Conservation (phyloP, 2,797 vertebrate species). For the Sebastes diploproa region DNA sequence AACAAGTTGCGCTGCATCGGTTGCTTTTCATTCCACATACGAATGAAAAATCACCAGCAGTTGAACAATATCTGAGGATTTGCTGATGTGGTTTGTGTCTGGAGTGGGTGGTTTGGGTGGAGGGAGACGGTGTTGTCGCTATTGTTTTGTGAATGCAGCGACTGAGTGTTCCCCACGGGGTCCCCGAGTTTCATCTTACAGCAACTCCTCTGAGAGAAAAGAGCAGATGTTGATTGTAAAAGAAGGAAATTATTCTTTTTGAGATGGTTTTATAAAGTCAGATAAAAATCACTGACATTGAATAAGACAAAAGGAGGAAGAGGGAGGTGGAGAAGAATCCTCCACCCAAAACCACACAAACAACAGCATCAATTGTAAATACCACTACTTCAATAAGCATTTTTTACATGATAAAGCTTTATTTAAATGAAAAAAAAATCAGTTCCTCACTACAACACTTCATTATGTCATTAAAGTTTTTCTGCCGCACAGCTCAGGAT, state of each 20-base stretch:
- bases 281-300: background rate
- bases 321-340: background rate
- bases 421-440: background rate
- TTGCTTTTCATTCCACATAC: slow-evolving; percentile 24
- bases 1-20: slow-evolving; percentile 61
- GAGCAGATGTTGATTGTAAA: slow-evolving; percentile 9
- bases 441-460: background rate
- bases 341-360: background rate
- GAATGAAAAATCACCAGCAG: slow-evolving; percentile 12
- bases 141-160: slow-evolving; percentile 16
- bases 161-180: background rate
- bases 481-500: background rate
- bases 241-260: background rate
- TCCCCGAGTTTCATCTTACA: slow-evolving; percentile 24
- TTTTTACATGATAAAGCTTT: background rate
- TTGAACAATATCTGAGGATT: background rate
- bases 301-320: background rate
- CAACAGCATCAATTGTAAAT: background rate
- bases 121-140: background rate
- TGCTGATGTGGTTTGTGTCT: slow-evolving; percentile 25
- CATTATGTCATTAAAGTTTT: background rate
- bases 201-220: background rate
- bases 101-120: background rate
- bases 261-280: background rate
- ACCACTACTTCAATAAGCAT: background rate